A percentile compares a stretch with the other conserved stretches of the same genome.
Evolutionary conservation across 2,797 vertebrate genomes (phyloP).

Genomic region (Bucorvus abyssinicus): DNA sequence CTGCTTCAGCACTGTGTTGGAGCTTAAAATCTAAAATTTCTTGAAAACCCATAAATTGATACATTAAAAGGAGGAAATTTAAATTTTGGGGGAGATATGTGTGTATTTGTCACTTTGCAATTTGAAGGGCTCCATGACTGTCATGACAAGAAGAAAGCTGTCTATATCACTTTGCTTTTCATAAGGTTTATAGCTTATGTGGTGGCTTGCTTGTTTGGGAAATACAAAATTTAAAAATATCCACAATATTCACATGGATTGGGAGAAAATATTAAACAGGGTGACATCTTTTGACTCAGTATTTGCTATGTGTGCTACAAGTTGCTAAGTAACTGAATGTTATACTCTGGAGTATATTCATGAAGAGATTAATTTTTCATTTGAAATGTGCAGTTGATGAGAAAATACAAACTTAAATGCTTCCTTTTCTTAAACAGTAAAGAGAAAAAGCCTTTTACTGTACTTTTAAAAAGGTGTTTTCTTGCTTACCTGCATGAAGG

Average conservation of each 20-base stretch:
- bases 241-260: not conserved
- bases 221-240: not conserved
- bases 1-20: not conserved
- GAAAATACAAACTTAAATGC: not conserved
- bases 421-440: not conserved
- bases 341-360: not conserved
- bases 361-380: not conserved
- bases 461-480: not conserved
- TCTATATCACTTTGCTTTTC: not conserved
- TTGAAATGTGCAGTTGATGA: not conserved
- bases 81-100: not conserved
- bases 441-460: not conserved
- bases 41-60: not conserved
- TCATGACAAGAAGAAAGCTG: not conserved
- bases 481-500: not conserved
- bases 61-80: not conserved
- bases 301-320: not conserved
- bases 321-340: conserved; percentile 49
- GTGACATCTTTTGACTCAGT: not conserved
- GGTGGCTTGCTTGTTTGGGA: not conserved
- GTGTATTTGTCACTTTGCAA: not conserved
- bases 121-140: not conserved
- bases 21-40: not conserved
- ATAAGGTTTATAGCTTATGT: not conserved
- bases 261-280: not conserved